These are phyloP conservation scores for Phalloptychus januarius DNA, from an alignment of 2,797 vertebrate genomes.

Conservation along the genomic window DNA sequence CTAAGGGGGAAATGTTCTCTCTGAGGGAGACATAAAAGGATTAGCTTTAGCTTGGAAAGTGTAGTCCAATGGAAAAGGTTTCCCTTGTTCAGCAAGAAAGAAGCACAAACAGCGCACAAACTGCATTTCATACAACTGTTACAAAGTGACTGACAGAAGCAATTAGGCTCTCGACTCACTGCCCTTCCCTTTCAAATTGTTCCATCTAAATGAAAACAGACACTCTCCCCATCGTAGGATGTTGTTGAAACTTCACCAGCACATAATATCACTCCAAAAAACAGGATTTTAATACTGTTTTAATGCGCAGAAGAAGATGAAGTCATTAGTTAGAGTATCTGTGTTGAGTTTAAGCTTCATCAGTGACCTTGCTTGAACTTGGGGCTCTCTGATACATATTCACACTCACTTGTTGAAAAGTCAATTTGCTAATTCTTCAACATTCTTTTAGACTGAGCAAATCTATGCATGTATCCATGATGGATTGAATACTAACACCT, in stretches of 20 bases:
- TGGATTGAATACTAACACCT: not conserved
- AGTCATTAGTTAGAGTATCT: conserved; percentile 56
- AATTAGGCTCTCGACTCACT: not conserved
- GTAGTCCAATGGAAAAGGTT: not conserved
- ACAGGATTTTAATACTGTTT: conserved; percentile 22
- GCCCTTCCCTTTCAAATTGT: not conserved
- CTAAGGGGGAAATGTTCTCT: not conserved
- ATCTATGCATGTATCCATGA: not conserved
- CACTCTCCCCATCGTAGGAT: conserved; percentile 30
- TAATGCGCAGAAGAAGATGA: conserved; percentile 32
- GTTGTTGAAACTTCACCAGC: conserved; percentile 31
- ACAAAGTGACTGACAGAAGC: not conserved
- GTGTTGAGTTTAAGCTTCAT: conserved; percentile 44
- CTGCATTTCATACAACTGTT: not conserved
- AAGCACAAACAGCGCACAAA: not conserved
- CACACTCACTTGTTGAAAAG: not conserved
- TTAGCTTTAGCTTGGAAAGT: conserved; percentile 2
- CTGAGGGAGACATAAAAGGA: not conserved
- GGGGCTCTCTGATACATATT: not conserved
- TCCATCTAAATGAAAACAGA: not conserved
- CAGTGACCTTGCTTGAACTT: conserved; percentile 9
- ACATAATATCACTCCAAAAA: conserved; percentile 26
- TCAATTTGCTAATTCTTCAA: not conserved
- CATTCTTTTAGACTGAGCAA: not conserved
- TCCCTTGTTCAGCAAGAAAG: not conserved